phyloP scores from a whole-genome alignment of 1,140 invertebrate genomes.

The Lepidurus arcticus region DNA sequence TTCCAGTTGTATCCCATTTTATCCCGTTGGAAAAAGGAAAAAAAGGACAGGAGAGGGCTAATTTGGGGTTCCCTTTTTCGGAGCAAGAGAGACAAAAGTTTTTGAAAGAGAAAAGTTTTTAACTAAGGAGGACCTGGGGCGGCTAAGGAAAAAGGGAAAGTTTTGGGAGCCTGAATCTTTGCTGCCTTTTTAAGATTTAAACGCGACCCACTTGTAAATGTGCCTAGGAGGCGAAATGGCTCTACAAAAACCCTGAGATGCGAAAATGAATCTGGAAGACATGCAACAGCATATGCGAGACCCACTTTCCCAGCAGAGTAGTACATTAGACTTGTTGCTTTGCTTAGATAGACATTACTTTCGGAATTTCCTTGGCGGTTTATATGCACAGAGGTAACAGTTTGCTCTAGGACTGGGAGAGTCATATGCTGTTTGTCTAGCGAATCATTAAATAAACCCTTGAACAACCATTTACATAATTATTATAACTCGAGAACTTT shows the following conservation, averaged over 20 bases:
- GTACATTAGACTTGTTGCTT: not conserved
- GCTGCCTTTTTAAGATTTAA: slow-evolving; percentile 10
- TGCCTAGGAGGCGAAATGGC: not conserved
- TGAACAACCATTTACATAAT: no score
- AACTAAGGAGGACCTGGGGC: not conserved
- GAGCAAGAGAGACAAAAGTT: not conserved
- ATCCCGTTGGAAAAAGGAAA: not conserved
- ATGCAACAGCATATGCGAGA: not conserved
- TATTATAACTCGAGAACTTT: no score
- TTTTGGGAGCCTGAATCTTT: not conserved
- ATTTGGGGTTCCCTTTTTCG: not conserved
- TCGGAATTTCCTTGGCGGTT: not conserved
- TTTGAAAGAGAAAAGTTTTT: no score
- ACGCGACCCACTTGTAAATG: slow-evolving; percentile 14
- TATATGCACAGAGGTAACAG: not conserved
- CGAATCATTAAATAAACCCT: no score
- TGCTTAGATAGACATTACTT: not conserved
- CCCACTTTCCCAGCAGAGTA: not conserved
- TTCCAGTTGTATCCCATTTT: not conserved
- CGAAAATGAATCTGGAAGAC: slow-evolving; percentile 9
- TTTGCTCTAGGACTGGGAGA: no score
- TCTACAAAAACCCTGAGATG: not conserved
- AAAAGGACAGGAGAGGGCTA: not conserved
- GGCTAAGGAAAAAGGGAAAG: not conserved
- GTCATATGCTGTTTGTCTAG: no score